A percentile compares a stretch with the other conserved stretches of the same genome.
Conservation (phyloP, 1,140 invertebrate species). For the Panagrolaimus sp. region DNA sequence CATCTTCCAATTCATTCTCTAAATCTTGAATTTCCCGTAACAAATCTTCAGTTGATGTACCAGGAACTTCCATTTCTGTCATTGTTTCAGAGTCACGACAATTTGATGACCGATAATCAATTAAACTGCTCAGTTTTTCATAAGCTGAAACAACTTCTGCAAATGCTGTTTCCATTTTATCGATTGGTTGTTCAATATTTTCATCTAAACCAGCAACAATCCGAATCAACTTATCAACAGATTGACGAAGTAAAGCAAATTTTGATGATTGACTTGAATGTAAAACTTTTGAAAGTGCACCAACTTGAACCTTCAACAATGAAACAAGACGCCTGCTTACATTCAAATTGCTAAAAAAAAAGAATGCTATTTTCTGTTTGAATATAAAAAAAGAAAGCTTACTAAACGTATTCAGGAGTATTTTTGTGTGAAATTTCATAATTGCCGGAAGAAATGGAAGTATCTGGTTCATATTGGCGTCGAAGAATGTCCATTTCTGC, state of each 20-base stretch:
- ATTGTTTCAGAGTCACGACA: neutral
- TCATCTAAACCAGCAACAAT: conserved; percentile 37
- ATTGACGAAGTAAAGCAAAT: conserved; percentile 21
- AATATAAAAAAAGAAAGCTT: neutral
- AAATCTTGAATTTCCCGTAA: conserved; percentile 33
- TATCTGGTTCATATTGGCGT: conserved; percentile 25
- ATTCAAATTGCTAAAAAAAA: conserved; percentile 29
- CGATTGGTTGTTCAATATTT: conserved; percentile 20
- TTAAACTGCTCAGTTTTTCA: conserved; percentile 26
- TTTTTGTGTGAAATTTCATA: conserved; percentile 9
- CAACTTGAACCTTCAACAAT: conserved; percentile 38
- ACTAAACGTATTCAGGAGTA: neutral
- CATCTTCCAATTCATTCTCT: conserved; percentile 36
- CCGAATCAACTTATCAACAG: conserved; percentile 33
- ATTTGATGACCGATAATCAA: neutral
- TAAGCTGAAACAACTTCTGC: conserved; percentile 34
- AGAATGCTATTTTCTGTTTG: conserved; percentile 7
- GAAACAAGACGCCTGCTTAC: conserved; percentile 33
- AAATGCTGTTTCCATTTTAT: conserved; percentile 31
- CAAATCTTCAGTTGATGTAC: neutral
- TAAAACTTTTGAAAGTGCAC: conserved; percentile 36
- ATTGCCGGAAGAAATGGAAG: conserved; percentile 13
- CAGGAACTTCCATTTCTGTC: neutral
- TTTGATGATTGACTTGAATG: conserved; percentile 27
- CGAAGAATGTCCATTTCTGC: conserved; percentile 40